phyloP scores from a whole-genome alignment of 2,888 invertebrate species.

The Auanema sp. region DNA sequence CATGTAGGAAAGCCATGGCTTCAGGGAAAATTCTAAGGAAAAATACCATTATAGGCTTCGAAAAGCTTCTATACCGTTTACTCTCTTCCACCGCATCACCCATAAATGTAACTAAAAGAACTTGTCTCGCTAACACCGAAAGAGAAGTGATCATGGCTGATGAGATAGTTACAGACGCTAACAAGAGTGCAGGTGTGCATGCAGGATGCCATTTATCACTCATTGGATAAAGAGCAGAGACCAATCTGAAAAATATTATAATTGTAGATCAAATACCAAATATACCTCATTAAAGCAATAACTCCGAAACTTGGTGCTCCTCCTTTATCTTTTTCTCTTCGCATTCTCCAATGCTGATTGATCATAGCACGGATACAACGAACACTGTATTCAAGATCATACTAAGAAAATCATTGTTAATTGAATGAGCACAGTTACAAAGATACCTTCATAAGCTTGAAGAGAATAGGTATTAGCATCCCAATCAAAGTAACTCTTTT shows the following conservation, averaged over 20 bases:
- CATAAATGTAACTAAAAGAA: slow-evolving; percentile 32
- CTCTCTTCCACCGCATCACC: slow-evolving; percentile 42
- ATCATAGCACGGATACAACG: slow-evolving; percentile 48
- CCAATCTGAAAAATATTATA: slow-evolving; percentile 73
- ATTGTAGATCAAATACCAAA: neutral
- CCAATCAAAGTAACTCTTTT: slow-evolving; percentile 8
- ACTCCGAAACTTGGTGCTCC: slow-evolving; percentile 28
- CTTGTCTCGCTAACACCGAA: slow-evolving; percentile 21
- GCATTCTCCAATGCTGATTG: slow-evolving; percentile 37
- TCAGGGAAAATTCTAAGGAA: slow-evolving; percentile 77
- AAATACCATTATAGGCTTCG: neutral
- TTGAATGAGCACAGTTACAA: neutral
- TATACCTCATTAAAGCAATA: slow-evolving; percentile 65
- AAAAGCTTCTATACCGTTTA: too few species aligned
- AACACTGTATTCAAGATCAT: slow-evolving; percentile 44
- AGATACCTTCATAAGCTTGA: slow-evolving; percentile 30
- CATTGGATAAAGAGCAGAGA: slow-evolving; percentile 81
- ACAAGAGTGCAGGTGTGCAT: slow-evolving; percentile 80
- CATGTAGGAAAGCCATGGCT: slow-evolving; percentile 78
- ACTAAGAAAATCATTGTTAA: slow-evolving; percentile 24
- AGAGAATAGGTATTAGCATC: slow-evolving; percentile 12
- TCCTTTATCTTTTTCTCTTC: slow-evolving; percentile 20
- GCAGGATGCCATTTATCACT: slow-evolving; percentile 88
- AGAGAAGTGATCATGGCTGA: slow-evolving; percentile 32
- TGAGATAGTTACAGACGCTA: slow-evolving; percentile 74